Evolutionary conservation across 2,888 invertebrate species (phyloP).

Genomic region (Eupithecia insigniata): DNA sequence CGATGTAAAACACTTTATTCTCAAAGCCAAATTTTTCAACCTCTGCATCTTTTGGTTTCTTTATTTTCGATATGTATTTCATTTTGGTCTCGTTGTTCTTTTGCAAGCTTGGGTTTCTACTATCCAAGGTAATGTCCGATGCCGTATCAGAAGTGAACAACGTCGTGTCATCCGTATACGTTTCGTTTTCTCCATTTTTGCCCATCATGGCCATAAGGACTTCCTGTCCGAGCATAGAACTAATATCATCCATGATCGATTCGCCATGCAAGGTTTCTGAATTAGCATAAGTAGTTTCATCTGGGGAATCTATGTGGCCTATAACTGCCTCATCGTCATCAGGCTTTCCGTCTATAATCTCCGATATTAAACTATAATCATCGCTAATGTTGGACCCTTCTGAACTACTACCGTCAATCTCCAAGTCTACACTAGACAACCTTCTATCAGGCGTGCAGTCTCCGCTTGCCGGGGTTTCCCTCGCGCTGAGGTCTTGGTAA

Average conservation of each 20-base stretch:
- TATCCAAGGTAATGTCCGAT: constrained; percentile 80
- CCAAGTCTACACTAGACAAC: constrained; percentile 74
- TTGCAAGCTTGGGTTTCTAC: constrained; percentile 82
- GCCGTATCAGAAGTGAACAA: constrained; percentile 85
- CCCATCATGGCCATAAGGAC: constrained; percentile 87
- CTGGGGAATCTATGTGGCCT: constrained; percentile 93
- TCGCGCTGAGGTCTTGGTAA: constrained; percentile 66
- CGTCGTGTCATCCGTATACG: constrained; percentile 89
- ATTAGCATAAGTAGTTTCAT: constrained; percentile 87
- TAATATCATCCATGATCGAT: constrained; percentile 91
- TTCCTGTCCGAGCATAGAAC: constrained; percentile 89
- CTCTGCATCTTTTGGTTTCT: constrained; percentile 75
- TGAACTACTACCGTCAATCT: constrained; percentile 84
- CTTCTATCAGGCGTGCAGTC: constrained; percentile 75
- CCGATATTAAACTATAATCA: constrained; percentile 88
- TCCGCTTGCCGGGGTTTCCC: constrained; percentile 69
- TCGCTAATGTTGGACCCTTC: constrained; percentile 88
- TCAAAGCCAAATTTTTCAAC: constrained; percentile 88
- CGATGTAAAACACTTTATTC: constrained; percentile 87
- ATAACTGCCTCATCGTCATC: constrained; percentile 84
- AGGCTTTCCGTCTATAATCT: constrained; percentile 85
- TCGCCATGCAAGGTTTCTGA: constrained; percentile 91
- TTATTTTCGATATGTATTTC: constrained; percentile 81
- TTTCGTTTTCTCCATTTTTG: constrained; percentile 85
- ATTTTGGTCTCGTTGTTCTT: constrained; percentile 85